Evolutionary conservation across 2,797 vertebrate genomes (phyloP), one percentile per base, ranked within the genome.

Genomic region (Pteropus rufus): DNA sequence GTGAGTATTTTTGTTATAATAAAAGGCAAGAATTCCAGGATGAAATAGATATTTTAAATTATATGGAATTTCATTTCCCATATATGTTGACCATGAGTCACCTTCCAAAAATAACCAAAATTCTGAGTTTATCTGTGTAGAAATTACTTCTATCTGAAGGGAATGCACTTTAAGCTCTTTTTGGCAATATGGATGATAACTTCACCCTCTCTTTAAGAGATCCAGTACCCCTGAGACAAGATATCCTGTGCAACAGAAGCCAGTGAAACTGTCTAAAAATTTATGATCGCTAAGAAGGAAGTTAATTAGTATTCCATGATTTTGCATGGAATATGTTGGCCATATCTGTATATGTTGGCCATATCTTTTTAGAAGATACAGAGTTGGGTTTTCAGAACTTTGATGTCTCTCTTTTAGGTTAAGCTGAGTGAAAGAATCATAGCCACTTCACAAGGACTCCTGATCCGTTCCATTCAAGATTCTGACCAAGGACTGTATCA

Each of bases 401-500:
- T 7, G 6, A 52, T 88, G 18, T 60, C 12, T 91, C 79, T 95
- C 11, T 62, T 87, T 36, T 97, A 99, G 99, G 99, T 99, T 76
- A 99, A 99, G 97, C 98, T 99, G 95, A 99, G 98, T 12, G 99
- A 99, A 41, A 99, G 99, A 5, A 98, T 99, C 81, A 97, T 99
- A 82, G 99, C 99, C 72, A 99, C 99, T 0, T 98, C 99, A n/a
- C 99, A 99, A 73, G 99, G 99, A 96, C 99, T 99, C 29, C 99
- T 99, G 80, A 99, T 99, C 85, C 99, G 99, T 91, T 99, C 99
- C 0, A 99, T 99, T 81, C 99, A 99, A 96, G 98, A 98, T 70
- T 98, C 99, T 0, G 99, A 99, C 98, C 99, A 99, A 97, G 99
- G 99, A 11, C 98, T 99, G 1, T 99, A 99, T 98, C 99, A 99